Percentiles rank a stretch among this genome's conserved stretches.
Conservation (phyloP, 1,140 invertebrate species). For the Globodera rostochiensis region DNA sequence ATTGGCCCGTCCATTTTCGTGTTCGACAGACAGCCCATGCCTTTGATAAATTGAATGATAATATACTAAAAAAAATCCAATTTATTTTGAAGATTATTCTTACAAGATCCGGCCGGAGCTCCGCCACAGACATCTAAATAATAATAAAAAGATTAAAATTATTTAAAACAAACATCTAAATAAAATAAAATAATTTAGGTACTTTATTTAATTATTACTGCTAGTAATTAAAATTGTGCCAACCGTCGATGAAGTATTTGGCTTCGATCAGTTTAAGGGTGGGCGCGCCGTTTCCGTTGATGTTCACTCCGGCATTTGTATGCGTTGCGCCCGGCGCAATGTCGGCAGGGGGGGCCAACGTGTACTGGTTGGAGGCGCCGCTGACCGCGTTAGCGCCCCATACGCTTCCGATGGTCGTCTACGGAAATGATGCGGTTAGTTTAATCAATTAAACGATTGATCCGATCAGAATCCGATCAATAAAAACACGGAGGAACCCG, state of each 20-base stretch:
- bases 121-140: too few species aligned
- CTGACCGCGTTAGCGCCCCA: background rate
- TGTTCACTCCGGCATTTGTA: background rate
- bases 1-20: background rate
- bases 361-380: background rate
- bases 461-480: too few species aligned
- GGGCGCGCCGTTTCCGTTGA: conserved; percentile 4
- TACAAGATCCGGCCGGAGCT: background rate
- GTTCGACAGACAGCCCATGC: conserved; percentile 7
- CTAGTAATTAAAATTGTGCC: too few species aligned
- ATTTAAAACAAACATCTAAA: background rate
- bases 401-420: background rate
- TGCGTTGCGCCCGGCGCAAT: background rate
- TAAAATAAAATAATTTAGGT: background rate
- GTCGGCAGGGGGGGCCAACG: background rate
- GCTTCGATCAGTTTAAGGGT: conserved; percentile 1
- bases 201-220: background rate
- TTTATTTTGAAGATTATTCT: background rate
- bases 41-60: background rate
- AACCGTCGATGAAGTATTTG: background rate
- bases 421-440: too few species aligned
- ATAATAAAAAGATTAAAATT: too few species aligned
- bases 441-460: too few species aligned
- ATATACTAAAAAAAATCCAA: background rate
- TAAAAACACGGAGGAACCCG: too few species aligned